A percentile compares a stretch with the other conserved stretches of the same genome.
These are phyloP conservation scores for Ferrisia virgata DNA, from an alignment of 2,888 invertebrate genomes.

Conservation along the genomic window DNA sequence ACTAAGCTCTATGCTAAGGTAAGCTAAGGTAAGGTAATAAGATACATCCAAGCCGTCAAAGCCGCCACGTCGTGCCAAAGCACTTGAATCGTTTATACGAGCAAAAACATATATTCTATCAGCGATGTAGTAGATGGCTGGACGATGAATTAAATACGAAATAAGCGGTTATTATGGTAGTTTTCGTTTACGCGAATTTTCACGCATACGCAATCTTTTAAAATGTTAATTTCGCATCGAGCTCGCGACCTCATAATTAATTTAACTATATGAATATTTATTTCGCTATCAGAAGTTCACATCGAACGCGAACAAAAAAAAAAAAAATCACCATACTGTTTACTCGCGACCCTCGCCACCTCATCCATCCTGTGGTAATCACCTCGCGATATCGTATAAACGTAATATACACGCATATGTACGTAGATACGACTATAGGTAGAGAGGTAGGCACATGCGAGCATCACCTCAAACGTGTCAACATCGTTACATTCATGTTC, in stretches of 20 bases:
- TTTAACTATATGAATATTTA: too few relatives aligned
- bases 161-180: conserved; percentile 20
- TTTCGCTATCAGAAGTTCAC: background rate
- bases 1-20: background rate
- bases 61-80: background rate
- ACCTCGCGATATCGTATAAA: background rate
- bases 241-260: conserved; percentile 15
- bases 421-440: too few relatives aligned
- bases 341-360: background rate
- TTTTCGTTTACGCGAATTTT: conserved; percentile 15
- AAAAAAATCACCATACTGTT: background rate
- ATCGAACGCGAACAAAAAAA: background rate
- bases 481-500: background rate
- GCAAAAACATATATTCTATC: background rate
- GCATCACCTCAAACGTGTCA: background rate
- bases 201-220: conserved; percentile 2
- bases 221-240: background rate
- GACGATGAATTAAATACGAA: background rate
- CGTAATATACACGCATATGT: background rate
- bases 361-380: background rate
- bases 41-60: too few relatives aligned
- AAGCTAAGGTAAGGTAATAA: background rate
- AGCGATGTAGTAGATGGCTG: conserved; percentile 7
- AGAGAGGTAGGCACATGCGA: too few relatives aligned
- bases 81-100: background rate